These are phyloP conservation scores for Holcopasites calliopsidis DNA, from an alignment of 1,140 invertebrate genomes.

Conservation along the genomic window DNA sequence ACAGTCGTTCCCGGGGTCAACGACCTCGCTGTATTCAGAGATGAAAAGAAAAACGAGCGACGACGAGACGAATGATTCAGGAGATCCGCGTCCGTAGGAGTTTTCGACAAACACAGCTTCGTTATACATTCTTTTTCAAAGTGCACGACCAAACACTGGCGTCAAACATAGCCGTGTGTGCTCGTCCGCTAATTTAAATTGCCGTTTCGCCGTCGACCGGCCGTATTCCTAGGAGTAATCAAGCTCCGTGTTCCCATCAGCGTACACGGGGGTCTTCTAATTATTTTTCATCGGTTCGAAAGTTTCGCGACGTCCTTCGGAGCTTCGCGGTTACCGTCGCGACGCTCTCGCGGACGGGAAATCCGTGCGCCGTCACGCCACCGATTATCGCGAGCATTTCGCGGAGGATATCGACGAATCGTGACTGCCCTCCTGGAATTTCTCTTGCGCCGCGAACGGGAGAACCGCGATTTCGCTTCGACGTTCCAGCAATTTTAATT, in stretches of 20 bases:
- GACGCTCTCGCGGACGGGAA: not conserved
- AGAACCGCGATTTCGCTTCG: slow-evolving; percentile 26
- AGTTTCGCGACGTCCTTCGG: slow-evolving; percentile 16
- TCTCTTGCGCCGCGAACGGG: not conserved
- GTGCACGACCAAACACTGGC: not conserved
- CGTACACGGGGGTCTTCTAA: slow-evolving; percentile 34
- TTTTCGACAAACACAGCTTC: slow-evolving; percentile 4
- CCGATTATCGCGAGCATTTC: slow-evolving; percentile 1
- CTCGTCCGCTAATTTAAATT: slow-evolving; percentile 58
- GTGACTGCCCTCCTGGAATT: not conserved
- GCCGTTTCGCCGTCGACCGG: slow-evolving; percentile 51
- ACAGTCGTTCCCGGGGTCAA: not conserved
- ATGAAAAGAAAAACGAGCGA: not conserved
- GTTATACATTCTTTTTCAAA: slow-evolving; percentile 26
- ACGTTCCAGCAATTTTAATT: not conserved
- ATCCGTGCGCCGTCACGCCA: not conserved
- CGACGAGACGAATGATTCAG: not conserved
- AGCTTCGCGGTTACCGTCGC: not conserved
- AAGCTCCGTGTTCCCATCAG: slow-evolving; percentile 26
- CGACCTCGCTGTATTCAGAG: not conserved
- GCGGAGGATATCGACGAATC: slow-evolving; percentile 23
- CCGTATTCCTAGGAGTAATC: slow-evolving; percentile 57
- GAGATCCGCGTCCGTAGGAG: not conserved
- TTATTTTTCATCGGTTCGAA: slow-evolving; percentile 51
- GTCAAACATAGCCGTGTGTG: slow-evolving; percentile 13